Percentiles rank a stretch among this genome's conserved stretches.
Evolutionary conservation across 2,113 vertebrate species (phyloP).

Genomic region (Fulmarus glacialis): DNA sequence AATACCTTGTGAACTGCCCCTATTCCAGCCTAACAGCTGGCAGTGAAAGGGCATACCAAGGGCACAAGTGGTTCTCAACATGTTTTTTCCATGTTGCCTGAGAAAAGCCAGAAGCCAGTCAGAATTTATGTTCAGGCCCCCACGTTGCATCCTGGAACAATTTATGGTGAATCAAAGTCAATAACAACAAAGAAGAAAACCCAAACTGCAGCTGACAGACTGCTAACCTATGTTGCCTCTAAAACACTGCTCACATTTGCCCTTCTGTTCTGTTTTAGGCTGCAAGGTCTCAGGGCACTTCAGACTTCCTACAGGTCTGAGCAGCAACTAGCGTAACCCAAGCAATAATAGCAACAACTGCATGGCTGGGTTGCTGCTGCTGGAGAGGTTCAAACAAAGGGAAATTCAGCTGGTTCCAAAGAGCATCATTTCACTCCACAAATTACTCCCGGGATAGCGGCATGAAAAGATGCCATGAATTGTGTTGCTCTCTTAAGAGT

Average conservation of each 20-base stretch:
- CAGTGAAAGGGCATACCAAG: not conserved
- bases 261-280: not conserved
- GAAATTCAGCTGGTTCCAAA: not conserved
- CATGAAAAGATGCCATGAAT: not conserved
- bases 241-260: not conserved
- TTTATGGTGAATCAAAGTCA: not conserved
- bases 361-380: not conserved
- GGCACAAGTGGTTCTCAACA: not conserved
- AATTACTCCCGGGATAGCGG: not conserved
- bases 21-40: not conserved
- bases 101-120: not conserved
- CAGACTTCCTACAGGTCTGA: not conserved
- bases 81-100: not conserved
- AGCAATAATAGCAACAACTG: not conserved
- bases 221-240: not conserved
- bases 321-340: not conserved
- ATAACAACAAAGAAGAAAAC: not conserved
- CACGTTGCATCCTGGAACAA: accelerated
- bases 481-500: not conserved
- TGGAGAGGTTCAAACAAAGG: constrained; percentile 5
- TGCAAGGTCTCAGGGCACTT: not conserved
- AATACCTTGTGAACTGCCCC: not conserved
- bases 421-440: not conserved
- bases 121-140: not conserved
- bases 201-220: not conserved